A percentile compares a stretch with the other conserved stretches of the same genome.
Conservation (phyloP, 2,797 vertebrate species). For the Cuniculus paca region DNA sequence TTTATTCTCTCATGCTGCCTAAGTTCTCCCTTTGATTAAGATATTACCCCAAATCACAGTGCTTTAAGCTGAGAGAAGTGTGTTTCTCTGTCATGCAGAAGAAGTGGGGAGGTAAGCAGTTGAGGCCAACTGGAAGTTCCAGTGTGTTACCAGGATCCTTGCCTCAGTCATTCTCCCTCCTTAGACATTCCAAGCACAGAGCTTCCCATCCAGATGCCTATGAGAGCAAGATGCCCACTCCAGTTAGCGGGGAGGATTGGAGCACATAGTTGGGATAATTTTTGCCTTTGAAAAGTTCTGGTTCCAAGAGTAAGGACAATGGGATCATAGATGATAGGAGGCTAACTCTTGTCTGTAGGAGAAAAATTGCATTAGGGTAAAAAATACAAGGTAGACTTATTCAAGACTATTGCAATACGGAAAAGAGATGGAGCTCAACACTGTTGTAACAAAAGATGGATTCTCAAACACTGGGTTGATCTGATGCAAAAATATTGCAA, state of each 20-base stretch:
- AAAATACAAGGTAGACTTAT: not conserved
- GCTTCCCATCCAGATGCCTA: not conserved
- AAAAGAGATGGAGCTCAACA: not conserved
- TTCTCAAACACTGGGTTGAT: not conserved
- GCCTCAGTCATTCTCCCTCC: not conserved
- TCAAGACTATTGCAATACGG: not conserved
- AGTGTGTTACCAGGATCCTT: not conserved
- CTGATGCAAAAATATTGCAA: not conserved
- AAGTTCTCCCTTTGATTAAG: not conserved
- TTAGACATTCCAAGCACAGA: not conserved
- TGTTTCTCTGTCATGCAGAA: not conserved
- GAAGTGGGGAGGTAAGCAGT: not conserved
- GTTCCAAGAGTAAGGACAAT: not conserved
- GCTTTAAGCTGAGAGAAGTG: not conserved
- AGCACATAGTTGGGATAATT: not conserved
- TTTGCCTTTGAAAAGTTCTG: not conserved
- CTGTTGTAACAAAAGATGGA: not conserved
- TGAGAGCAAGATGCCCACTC: not conserved
- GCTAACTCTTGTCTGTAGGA: not conserved
- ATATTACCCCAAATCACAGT: not conserved
- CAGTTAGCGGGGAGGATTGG: not conserved
- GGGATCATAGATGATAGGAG: not conserved
- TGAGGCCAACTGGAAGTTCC: not conserved
- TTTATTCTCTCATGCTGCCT: not conserved
- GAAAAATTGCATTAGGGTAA: not conserved